Conservation (phyloP, 2,888 invertebrate species). For the Hermaeophaga mercurialis region DNA sequence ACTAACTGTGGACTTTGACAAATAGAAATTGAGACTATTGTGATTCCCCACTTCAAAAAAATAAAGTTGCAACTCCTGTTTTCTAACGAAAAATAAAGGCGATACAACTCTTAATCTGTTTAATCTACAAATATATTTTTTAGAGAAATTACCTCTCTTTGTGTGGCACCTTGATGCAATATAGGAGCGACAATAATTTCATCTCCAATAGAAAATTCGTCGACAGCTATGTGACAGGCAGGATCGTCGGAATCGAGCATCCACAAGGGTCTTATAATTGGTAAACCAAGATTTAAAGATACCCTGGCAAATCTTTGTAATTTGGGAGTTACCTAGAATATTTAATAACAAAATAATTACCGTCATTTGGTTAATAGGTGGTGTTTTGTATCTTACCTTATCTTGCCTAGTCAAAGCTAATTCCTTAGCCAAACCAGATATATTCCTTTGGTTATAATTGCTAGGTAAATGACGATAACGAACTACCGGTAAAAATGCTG, state of each 20-base stretch:
- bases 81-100: too few relatives aligned
- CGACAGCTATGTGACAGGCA: constrained; percentile 75
- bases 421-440: constrained; percentile 77
- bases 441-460: constrained; percentile 78
- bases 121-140: not conserved
- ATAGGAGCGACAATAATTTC: constrained; percentile 91
- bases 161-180: constrained; percentile 69
- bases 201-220: constrained; percentile 89
- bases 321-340: constrained; percentile 69
- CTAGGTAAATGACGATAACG: constrained; percentile 90
- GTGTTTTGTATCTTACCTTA: constrained; percentile 59
- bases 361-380: not conserved
- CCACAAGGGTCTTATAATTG: constrained; percentile 89
- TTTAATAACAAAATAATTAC: constrained; percentile 1
- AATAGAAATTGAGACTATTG: too few relatives aligned
- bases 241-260: constrained; percentile 82
- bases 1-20: too few relatives aligned
- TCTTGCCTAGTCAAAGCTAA: constrained; percentile 76
- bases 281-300: constrained; percentile 79
- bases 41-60: too few relatives aligned
- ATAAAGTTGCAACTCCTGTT: too few relatives aligned
- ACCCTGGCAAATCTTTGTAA: constrained; percentile 79
- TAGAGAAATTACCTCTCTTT: constrained; percentile 68
- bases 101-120: too few relatives aligned
- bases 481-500: constrained; percentile 89